Percentiles rank a stretch among this genome's conserved stretches.
Conservation (phyloP, 2,113 vertebrate species). For the Halcyon senegalensis region DNA sequence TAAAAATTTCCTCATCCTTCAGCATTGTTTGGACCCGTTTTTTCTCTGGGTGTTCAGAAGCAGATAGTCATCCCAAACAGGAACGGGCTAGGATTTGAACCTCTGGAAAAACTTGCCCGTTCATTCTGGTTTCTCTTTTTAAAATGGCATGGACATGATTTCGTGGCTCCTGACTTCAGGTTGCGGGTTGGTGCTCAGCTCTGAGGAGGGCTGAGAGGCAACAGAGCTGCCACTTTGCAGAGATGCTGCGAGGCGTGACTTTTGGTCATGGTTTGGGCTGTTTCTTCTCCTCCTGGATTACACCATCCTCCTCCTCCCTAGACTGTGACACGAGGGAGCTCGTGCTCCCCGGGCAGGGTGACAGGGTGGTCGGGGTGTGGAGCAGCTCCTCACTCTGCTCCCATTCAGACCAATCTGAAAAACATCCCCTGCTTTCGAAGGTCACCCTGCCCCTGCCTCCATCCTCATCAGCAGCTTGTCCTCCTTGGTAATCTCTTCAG, state of each 20-base stretch:
- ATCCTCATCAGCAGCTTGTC: not conserved
- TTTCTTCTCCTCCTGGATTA: not conserved
- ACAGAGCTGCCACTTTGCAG: not conserved
- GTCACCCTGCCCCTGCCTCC: accelerated
- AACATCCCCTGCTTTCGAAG: not conserved
- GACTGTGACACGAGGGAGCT: not conserved
- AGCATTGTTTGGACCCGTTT: not conserved
- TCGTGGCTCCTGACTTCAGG: not conserved
- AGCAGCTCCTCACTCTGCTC: not conserved
- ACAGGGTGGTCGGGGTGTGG: not conserved
- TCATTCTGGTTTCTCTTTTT: not conserved
- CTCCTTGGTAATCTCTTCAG: not conserved
- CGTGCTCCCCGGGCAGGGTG: not conserved
- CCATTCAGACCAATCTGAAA: not conserved
- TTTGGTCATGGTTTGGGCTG: accelerated
- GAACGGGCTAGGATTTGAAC: not conserved
- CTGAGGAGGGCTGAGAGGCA: not conserved
- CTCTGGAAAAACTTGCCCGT: not conserved
- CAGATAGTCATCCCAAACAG: not conserved
- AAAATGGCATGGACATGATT: not conserved
- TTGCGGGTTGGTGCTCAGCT: not conserved
- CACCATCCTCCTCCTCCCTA: not conserved
- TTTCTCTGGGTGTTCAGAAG: not conserved
- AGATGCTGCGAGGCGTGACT: accelerated
- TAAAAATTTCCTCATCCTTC: not conserved